Conservation (phyloP, 2,113 vertebrate species). For the Perca fluviatilis region DNA sequence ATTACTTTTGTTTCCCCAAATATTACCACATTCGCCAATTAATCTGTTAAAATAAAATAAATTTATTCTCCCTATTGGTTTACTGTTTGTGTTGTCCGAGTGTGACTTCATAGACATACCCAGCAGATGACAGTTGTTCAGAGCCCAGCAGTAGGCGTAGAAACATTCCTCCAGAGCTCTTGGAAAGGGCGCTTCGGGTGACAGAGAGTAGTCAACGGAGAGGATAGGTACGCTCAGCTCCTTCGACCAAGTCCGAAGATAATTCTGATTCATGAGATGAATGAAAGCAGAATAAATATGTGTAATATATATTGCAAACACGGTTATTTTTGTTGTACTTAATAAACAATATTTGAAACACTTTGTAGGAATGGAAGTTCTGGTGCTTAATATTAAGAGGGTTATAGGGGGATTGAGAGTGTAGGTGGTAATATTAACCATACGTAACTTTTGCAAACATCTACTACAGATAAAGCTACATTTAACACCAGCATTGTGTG, state of each 20-base stretch:
- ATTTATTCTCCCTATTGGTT: background rate
- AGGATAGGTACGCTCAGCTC: conserved; percentile 87
- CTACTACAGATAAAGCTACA: background rate
- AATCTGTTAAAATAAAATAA: background rate
- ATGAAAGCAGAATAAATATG: background rate
- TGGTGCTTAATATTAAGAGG: background rate
- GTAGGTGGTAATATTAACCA: background rate
- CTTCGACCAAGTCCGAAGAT: conserved; percentile 90
- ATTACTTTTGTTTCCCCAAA: background rate
- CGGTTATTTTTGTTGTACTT: background rate
- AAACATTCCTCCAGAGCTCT: conserved; percentile 93
- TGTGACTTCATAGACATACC: conserved; percentile 73
- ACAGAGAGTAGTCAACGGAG: conserved; percentile 92
- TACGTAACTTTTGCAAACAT: background rate
- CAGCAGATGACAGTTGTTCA: conserved; percentile 88
- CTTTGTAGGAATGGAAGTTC: background rate
- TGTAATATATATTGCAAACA: background rate
- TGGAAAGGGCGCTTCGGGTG: conserved; percentile 92
- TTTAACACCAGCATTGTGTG: background rate
- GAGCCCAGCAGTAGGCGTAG: conserved; percentile 93
- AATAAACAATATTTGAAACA: background rate
- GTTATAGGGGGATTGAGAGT: too few species aligned
- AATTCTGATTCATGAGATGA: conserved; percentile 76
- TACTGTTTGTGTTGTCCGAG: background rate
- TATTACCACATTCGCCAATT: background rate